Conservation (phyloP, 2,888 invertebrate genomes). For the Euzetes globulus region DNA sequence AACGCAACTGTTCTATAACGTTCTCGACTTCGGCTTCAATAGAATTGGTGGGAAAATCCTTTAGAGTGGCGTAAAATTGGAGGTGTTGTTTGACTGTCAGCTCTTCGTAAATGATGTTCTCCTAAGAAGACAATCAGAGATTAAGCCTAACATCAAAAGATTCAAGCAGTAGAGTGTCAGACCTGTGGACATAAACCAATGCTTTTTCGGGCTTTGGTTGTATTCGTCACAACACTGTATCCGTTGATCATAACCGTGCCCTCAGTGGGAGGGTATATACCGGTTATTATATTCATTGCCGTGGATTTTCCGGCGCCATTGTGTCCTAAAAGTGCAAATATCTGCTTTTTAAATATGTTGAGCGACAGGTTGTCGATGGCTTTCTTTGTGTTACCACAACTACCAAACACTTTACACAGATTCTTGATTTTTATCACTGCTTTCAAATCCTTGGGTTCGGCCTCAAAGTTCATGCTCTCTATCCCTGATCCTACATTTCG, state of each 20-base stretch:
- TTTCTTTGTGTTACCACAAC: background rate
- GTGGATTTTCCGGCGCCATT: too few relatives aligned
- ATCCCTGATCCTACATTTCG: too few relatives aligned
- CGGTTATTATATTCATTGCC: too few relatives aligned
- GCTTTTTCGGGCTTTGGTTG: slow-evolving; percentile 62
- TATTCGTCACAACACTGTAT: slow-evolving; percentile 57
- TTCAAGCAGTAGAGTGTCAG: background rate
- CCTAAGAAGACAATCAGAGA: slow-evolving; percentile 45
- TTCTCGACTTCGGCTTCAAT: background rate
- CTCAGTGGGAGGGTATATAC: too few relatives aligned
- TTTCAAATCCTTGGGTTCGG: background rate
- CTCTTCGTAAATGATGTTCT: slow-evolving; percentile 72
- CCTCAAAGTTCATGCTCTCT: background rate
- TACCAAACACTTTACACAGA: background rate
- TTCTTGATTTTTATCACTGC: slow-evolving; percentile 19
- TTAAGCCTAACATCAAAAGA: background rate
- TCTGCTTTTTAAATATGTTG: too few relatives aligned
- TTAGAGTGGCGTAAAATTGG: slow-evolving; percentile 69
- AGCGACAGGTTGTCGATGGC: too few relatives aligned
- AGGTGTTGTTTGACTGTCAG: slow-evolving; percentile 75
- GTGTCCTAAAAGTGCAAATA: too few relatives aligned
- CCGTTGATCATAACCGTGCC: slow-evolving; percentile 66
- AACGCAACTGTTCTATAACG: too few relatives aligned
- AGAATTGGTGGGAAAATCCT: background rate
- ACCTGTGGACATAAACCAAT: slow-evolving; percentile 58